These are phyloP conservation scores for Diadegma fenestrale DNA, from an alignment of 2,888 invertebrate species.

Conservation along the genomic window DNA sequence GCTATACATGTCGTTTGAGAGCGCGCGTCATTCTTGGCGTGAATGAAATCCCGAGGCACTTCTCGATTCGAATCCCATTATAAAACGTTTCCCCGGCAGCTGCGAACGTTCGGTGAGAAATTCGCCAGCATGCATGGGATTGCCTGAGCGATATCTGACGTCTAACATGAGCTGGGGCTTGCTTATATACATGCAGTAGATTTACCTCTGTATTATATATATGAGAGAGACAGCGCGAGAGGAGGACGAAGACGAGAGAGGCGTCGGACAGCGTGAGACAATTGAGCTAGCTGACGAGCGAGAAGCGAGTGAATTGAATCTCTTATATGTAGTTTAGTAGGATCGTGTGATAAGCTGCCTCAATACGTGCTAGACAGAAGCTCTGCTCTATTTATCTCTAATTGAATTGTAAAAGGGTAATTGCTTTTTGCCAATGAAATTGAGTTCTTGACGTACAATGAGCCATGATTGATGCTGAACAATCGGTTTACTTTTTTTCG, in stretches of 20 bases:
- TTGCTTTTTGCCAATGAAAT: conserved; percentile 60
- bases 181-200: neutral
- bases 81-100: conserved; percentile 53
- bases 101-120: conserved; percentile 46
- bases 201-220: conserved; percentile 15
- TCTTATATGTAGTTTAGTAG: conserved; percentile 42
- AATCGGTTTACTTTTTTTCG: conserved; percentile 15
- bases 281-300: conserved; percentile 64
- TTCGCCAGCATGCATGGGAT: conserved; percentile 49
- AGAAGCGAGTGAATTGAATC: conserved; percentile 62
- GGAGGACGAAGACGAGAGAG: conserved; percentile 62
- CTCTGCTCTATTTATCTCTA: conserved; percentile 58
- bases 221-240: conserved; percentile 34
- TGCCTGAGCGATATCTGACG: conserved; percentile 59
- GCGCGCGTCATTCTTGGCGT: conserved; percentile 28
- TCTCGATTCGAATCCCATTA: conserved; percentile 47
- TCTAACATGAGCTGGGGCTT: conserved; percentile 27
- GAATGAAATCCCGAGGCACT: conserved; percentile 53
- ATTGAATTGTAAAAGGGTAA: conserved; percentile 59
- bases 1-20: conserved; percentile 19
- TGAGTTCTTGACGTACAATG: conserved; percentile 53
- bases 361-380: conserved; percentile 34
- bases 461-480: conserved; percentile 25
- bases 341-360: conserved; percentile 37
- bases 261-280: conserved; percentile 67